These are phyloP conservation scores for Sebastes kiyomatsui DNA, from an alignment of 2,797 vertebrate genomes.

Conservation along the genomic window DNA sequence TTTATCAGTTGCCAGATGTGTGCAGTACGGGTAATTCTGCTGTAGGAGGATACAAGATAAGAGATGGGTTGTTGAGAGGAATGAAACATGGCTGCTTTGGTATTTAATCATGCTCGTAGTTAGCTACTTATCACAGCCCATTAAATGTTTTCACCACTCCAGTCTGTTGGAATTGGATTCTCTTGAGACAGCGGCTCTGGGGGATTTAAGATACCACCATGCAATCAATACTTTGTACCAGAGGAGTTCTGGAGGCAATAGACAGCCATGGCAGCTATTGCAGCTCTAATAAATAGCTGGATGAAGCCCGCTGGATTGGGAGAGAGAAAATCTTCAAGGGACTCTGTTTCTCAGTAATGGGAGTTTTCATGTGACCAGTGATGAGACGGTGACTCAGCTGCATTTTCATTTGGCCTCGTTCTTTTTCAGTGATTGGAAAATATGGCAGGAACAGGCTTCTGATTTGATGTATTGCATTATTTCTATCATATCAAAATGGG, in stretches of 20 bases:
- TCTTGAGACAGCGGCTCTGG: neutral
- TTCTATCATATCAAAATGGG: neutral
- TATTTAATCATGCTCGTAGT: slow-evolving; percentile 13
- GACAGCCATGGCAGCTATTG: slow-evolving; percentile 9
- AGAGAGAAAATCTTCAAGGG: neutral
- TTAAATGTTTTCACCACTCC: slow-evolving; percentile 30
- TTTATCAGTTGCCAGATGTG: neutral
- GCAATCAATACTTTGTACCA: slow-evolving; percentile 47
- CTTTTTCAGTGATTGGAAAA: slow-evolving; percentile 8
- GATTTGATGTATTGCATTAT: neutral
- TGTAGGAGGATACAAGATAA: neutral
- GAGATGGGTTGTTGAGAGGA: neutral
- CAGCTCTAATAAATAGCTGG: slow-evolving; percentile 16
- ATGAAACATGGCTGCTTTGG: slow-evolving; percentile 11
- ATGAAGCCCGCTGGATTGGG: neutral
- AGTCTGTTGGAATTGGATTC: slow-evolving; percentile 23
- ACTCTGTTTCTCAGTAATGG: neutral
- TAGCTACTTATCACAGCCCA: slow-evolving; percentile 25
- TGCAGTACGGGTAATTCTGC: neutral
- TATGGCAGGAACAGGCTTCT: neutral
- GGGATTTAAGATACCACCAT: slow-evolving; percentile 5
- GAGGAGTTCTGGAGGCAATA: neutral
- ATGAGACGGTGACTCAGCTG: slow-evolving; percentile 18
- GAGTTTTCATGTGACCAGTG: neutral
- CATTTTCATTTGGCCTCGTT: slow-evolving; percentile 30